A percentile compares a stretch with the other conserved stretches of the same genome.
Evolutionary conservation across 1,140 invertebrate species (phyloP).

Genomic region (Elymnias hypermnestra): DNA sequence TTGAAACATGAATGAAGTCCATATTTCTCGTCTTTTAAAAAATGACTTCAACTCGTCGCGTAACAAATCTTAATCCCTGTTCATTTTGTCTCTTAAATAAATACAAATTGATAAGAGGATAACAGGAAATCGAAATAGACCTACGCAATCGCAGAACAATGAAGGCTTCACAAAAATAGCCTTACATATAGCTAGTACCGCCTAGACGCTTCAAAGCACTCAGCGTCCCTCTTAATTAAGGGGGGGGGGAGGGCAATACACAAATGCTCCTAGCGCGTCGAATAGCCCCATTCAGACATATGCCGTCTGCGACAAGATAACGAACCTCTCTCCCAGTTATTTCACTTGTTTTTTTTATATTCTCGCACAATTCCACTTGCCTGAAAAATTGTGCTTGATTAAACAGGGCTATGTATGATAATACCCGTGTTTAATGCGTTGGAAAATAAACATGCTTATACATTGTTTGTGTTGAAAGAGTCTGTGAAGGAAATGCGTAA

Average conservation of each 20-base stretch:
- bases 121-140: too few species aligned
- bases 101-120: too few species aligned
- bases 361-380: constrained; percentile 12
- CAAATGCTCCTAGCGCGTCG: constrained; percentile 41
- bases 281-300: constrained; percentile 56
- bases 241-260: constrained; percentile 54
- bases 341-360: constrained; percentile 31
- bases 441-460: neutral
- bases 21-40: too few species aligned
- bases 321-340: constrained; percentile 58
- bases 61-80: too few species aligned
- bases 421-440: neutral
- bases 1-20: too few species aligned
- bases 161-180: constrained; percentile 40
- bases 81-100: too few species aligned
- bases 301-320: constrained; percentile 59
- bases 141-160: too few species aligned
- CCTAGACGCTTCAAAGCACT: constrained; percentile 56
- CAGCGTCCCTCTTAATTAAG: constrained; percentile 65
- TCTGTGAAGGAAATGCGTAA: too few species aligned
- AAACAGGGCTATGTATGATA: constrained; percentile 14
- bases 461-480: too few species aligned
- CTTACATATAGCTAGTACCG: constrained; percentile 40
- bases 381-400: constrained; percentile 21
- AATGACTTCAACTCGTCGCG: too few species aligned